Base-by-base conservation (phyloP, 2,888 invertebrate genomes). In the Himalopsyche anomala region DNA sequence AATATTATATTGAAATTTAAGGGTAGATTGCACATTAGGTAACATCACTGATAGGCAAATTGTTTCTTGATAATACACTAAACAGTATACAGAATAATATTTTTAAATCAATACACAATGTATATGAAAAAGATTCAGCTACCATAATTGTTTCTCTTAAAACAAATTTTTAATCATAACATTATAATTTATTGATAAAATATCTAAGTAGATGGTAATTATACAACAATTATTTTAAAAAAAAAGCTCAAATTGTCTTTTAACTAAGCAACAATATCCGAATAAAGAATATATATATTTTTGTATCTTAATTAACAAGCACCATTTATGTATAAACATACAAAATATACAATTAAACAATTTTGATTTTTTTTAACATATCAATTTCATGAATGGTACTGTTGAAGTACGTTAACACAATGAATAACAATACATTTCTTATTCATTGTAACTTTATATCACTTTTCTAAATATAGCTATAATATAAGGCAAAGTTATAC, bases 281-380 rank as follows among this genome's bases (percentile, higher is more conserved):
- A 19, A 15, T 62, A 62, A 28, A 19, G n/a, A 62, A 19, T 62
- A 62, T 62, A 62, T 51, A 62, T 62, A 19, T 62, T 15, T 62
- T 19, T 62, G n/a, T 9, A 62, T 28, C 19, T 62, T 19, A 62
- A 62, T 19, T 28, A 62, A 62, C 62, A 62, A 62, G 62, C 62
- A 62, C 62, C 62, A 62, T 62, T 62, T 19, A 62, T 19, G 62
- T 62, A 62, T 62, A 62, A n/a, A 62, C 62, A 62, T 62, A 62
- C 15, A 62, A 62, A 62, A 62, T 62, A 62, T 62, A 62, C 62
- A 62, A 11, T 62, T n/a, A 62, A 62, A 12, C n/a, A 62, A 28
- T 62, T 62, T 62, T 62, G 28, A 62, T 19, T 62, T 19, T 9
- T 9, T 56, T 56, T 19, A 19, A 62, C 19, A 3, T 19, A 15